Conservation (phyloP, 1,140 invertebrate genomes). For the Orussus abietinus region DNA sequence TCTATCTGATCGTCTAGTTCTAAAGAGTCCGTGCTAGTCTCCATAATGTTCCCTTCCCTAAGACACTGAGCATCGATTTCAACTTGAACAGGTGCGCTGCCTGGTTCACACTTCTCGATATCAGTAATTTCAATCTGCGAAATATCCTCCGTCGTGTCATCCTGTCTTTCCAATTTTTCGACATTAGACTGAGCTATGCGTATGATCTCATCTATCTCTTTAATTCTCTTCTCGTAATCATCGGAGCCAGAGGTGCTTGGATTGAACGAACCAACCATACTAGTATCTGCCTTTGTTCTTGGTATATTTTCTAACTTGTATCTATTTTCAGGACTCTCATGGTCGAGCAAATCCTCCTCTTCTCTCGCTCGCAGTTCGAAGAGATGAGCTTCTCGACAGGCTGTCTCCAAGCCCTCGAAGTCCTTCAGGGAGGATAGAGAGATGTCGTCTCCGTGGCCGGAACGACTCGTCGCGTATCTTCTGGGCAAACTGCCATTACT, state of each 20-base stretch:
- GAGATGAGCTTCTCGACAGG: conserved; percentile 77
- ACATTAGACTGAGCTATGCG: conserved; percentile 67
- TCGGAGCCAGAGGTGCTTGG: conserved; percentile 60
- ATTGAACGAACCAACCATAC: conserved; percentile 39
- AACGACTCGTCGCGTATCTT: conserved; percentile 59
- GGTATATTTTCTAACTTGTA: conserved; percentile 45
- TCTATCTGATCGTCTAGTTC: conserved; percentile 51
- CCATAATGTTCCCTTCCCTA: conserved; percentile 49
- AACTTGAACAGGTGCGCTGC: conserved; percentile 31
- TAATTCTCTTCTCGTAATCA: conserved; percentile 69
- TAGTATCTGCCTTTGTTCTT: conserved; percentile 33
- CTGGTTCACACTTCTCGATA: conserved; percentile 28
- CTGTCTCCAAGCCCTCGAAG: conserved; percentile 88
- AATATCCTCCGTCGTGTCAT: conserved; percentile 52
- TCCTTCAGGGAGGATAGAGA: conserved; percentile 91
- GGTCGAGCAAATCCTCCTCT: conserved; percentile 77
- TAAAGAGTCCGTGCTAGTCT: conserved; percentile 62
- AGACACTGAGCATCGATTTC: conserved; percentile 14
- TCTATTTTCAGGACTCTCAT: conserved; percentile 64
- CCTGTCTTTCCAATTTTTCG: conserved; percentile 59
- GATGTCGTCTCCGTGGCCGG: conserved; percentile 79
- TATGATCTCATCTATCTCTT: conserved; percentile 73
- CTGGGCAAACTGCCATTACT: conserved; percentile 72
- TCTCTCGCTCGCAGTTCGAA: conserved; percentile 80
- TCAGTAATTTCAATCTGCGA: conserved; percentile 47